Evolutionary conservation across 2,888 invertebrate genomes (phyloP), one percentile per base, ranked within the genome.

Genomic region (Lasioglossum zephyrum): DNA sequence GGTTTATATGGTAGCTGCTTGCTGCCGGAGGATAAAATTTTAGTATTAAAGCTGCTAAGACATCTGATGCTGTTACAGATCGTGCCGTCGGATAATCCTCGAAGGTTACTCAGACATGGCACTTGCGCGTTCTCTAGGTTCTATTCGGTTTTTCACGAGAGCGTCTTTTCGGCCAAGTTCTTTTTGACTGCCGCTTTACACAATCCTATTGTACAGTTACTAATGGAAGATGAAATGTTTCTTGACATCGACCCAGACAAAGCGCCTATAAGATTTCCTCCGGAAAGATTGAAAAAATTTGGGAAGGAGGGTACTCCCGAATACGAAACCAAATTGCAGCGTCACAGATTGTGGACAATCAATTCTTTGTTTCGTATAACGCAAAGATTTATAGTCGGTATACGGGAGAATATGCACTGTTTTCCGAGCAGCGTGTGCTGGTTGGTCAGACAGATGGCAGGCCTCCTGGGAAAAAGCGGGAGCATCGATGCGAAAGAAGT

Each of bases 121-220:
- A 97, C 98, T 8, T 98, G 98, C 93, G 98, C 99, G 4, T 98
- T 99, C 93, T 97, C 98, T 22, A 96, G 97, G 18, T 96, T 99
- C 70, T 99, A 98, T 96, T 97, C 97, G 70, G 97, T 98, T 78
- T 97, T 99, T 93, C 98, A 98, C 77, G 99, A 99, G 93, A 97
- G 98, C 0, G 96, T 99, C 91, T 97, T 98, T 91, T 98, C 99
- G 0, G 98, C 99, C 0, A 98, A 99, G 91, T 97, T 99, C 92
- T 99, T 99, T 95, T 96, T 99, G 39, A 98, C 98, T 4, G 98
- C 99, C 1, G 98, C 99, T 0, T 96, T 99, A 18, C 98, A 99
- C 95, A 97, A 97, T 72, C 99, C 99, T 0, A 97, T 99, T 76
- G 98, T 99, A 97, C 97, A 97, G 79, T 96, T 99, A 72, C 96